These are phyloP conservation scores for Acropternis orthonyx DNA, from an alignment of 2,797 vertebrate genomes.

Conservation along the genomic window DNA sequence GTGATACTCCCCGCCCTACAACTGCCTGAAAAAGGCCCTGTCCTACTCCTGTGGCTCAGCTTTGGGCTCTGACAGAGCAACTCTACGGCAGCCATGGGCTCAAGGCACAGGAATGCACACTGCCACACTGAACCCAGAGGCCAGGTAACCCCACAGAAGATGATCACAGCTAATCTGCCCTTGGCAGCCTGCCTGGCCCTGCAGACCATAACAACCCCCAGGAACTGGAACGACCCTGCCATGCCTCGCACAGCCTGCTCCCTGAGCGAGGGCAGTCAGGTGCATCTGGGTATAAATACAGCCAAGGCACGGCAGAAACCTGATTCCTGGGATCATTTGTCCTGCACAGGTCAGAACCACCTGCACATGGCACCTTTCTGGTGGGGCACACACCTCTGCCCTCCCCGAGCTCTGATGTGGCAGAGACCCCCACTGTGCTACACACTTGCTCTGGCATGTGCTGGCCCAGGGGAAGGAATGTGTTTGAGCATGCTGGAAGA, in stretches of 20 bases:
- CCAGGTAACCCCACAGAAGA: neutral
- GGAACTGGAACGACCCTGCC: neutral
- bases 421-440: neutral
- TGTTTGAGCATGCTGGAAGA: neutral
- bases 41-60: neutral
- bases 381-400: neutral
- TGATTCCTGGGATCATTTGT: neutral
- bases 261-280: neutral
- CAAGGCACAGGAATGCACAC: neutral
- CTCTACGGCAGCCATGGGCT: neutral
- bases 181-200: neutral
- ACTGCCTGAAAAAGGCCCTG: neutral
- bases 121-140: neutral
- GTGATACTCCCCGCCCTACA: neutral
- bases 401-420: neutral
- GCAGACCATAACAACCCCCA: neutral
- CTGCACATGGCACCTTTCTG: neutral
- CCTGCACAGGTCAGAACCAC: neutral
- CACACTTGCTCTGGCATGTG: neutral
- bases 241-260: neutral
- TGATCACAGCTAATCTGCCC: constrained; percentile 14
- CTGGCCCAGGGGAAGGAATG: neutral
- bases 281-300: constrained; percentile 21
- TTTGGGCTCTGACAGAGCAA: neutral
- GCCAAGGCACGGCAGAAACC: neutral